A percentile compares a stretch with the other conserved stretches of the same genome.
Conservation (phyloP, 1,140 invertebrate species). For the Zaprionus kolodkinae region DNA sequence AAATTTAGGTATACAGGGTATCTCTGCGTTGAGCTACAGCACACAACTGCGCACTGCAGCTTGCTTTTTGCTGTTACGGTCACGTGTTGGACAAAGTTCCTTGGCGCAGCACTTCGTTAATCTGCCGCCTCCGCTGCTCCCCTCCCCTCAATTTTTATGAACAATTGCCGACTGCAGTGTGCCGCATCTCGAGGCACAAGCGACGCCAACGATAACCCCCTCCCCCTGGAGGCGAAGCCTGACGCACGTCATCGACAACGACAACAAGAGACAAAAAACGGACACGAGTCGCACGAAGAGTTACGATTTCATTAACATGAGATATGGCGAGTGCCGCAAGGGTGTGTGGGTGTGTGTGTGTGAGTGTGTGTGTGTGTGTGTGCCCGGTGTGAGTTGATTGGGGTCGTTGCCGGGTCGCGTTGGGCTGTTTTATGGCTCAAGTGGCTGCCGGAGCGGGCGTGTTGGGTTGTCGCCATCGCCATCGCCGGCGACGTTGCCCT, state of each 20-base stretch:
- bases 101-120: slow-evolving; percentile 26
- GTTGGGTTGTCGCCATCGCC: slow-evolving; percentile 64
- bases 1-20: too few species aligned
- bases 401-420: slow-evolving; percentile 61
- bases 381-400: slow-evolving; percentile 38
- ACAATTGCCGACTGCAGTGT: slow-evolving; percentile 42
- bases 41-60: background rate
- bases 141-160: slow-evolving; percentile 36
- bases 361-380: background rate
- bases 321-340: slow-evolving; percentile 70
- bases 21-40: background rate
- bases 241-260: slow-evolving; percentile 43
- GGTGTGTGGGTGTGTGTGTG: background rate
- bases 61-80: slow-evolving; percentile 8
- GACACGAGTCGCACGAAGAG: slow-evolving; percentile 76
- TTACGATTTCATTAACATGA: slow-evolving; percentile 83
- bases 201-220: too few species aligned
- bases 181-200: slow-evolving; percentile 20
- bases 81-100: slow-evolving; percentile 13
- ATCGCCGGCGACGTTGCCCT: slow-evolving; percentile 24
- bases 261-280: slow-evolving; percentile 62
- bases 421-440: slow-evolving; percentile 76
- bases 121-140: background rate
- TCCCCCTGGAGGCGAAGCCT: slow-evolving; percentile 10
- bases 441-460: slow-evolving; percentile 44